phyloP scores from a whole-genome alignment of 2,888 invertebrate genomes.

The Oxystoma pomonae region DNA sequence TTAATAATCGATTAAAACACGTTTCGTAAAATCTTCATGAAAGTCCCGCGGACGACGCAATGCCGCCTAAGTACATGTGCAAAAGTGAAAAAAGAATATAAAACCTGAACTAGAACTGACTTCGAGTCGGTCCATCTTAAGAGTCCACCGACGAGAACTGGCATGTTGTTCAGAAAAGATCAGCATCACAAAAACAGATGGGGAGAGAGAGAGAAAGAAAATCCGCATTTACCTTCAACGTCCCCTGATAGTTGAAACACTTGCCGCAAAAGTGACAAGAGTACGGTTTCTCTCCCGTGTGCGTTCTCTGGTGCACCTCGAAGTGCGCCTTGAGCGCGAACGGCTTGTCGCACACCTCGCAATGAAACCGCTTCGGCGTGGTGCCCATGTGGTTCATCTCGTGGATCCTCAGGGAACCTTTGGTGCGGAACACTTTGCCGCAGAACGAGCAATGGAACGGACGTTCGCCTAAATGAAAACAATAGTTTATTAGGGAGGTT shows the following conservation, averaged over 20 bases:
- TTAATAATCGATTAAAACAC: too few species aligned
- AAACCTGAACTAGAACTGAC: too few species aligned
- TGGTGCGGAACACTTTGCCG: constrained; percentile 29
- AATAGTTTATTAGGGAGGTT: background rate
- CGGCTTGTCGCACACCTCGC: constrained; percentile 24
- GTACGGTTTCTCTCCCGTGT: constrained; percentile 34
- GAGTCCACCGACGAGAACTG: background rate
- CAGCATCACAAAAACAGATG: too few species aligned
- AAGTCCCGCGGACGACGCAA: too few species aligned
- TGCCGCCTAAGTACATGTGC: too few species aligned
- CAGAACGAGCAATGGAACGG: constrained; percentile 25
- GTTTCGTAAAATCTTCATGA: too few species aligned
- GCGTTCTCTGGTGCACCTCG: constrained; percentile 31
- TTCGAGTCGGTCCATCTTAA: too few species aligned
- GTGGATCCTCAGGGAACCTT: constrained; percentile 29
- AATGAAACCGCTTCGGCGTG: constrained; percentile 23
- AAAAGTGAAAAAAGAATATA: too few species aligned
- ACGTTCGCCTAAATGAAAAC: constrained; percentile 19
- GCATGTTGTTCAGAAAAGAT: too few species aligned
- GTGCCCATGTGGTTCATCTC: constrained; percentile 25
- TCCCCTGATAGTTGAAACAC: constrained; percentile 26
- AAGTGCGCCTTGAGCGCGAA: constrained; percentile 25
- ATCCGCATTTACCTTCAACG: constrained; percentile 27
- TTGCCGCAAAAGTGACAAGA: constrained; percentile 29
- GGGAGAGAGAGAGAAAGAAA: constrained; percentile 28